Percentiles rank a stretch among this genome's conserved stretches.
Evolutionary conservation across 2,888 invertebrate genomes (phyloP).

Genomic region (Philereme transversata): DNA sequence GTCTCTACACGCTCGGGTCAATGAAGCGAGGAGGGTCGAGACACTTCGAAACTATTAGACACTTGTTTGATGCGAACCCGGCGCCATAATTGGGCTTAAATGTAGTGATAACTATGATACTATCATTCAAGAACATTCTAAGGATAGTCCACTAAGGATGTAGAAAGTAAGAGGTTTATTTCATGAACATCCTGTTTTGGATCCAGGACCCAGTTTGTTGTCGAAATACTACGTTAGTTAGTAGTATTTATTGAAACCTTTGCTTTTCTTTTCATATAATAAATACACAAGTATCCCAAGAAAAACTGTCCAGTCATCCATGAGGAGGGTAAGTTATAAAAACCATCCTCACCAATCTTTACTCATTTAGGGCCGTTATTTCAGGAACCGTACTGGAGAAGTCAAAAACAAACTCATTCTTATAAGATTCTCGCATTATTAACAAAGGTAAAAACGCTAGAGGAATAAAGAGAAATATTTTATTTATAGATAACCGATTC

Average conservation of each 20-base stretch:
- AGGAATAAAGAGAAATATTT: constrained; percentile 61
- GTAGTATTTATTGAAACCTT: constrained; percentile 9
- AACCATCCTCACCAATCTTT: constrained; percentile 40
- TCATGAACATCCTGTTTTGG: constrained; percentile 41
- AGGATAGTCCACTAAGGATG: no score
- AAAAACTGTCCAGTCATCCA: constrained; percentile 5
- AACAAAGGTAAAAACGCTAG: constrained; percentile 62
- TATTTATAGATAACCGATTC: constrained; percentile 62
- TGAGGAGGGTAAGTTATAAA: constrained; percentile 50
- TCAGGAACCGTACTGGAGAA: constrained; percentile 40
- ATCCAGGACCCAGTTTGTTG: constrained; percentile 59
- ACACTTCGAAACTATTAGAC: constrained; percentile 47
- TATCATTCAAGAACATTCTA: constrained; percentile 1
- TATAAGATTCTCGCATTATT: constrained; percentile 65
- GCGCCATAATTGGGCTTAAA: constrained; percentile 33
- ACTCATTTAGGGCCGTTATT: constrained; percentile 38
- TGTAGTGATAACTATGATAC: constrained; percentile 26
- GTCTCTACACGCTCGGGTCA: constrained; percentile 52
- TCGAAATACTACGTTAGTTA: not conserved
- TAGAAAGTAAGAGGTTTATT: not conserved
- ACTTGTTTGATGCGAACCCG: constrained; percentile 38
- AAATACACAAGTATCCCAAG: not conserved
- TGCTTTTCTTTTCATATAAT: no score
- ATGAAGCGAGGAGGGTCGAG: constrained; percentile 54
- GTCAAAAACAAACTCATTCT: constrained; percentile 58